phyloP scores from a whole-genome alignment of 92 coral and sea anemone genomes.

The Zoanthus sociatus region DNA sequence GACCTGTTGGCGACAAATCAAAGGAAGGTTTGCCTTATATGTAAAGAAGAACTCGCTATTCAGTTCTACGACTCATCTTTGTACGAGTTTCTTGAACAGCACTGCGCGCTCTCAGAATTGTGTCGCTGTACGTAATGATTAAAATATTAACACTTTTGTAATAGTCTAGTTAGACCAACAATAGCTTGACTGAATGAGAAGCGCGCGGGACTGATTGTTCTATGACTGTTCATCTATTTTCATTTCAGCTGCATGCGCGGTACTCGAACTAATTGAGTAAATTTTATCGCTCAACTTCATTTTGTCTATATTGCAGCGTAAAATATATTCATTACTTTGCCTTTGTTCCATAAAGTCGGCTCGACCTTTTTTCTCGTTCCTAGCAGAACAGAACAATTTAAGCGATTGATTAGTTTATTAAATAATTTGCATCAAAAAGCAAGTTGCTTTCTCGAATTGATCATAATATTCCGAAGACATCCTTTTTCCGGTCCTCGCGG shows the following conservation, averaged over 20 bases:
- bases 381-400: conserved; percentile 86
- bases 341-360: conserved; percentile 87
- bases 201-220: conserved; percentile 83
- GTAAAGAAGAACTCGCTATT: conserved; percentile 47
- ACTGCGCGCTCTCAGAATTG: conserved; percentile 61
- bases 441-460: conserved; percentile 76
- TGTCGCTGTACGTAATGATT: conserved; percentile 68
- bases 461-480: conserved; percentile 79
- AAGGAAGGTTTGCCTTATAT: conserved; percentile 69
- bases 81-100: conserved; percentile 15
- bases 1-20: conserved; percentile 55
- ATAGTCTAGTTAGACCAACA: conserved; percentile 75
- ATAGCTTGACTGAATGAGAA: conserved; percentile 45
- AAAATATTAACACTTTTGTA: conserved; percentile 68
- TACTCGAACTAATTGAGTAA: conserved; percentile 88
- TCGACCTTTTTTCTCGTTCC: conserved; percentile 82
- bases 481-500: conserved; percentile 90
- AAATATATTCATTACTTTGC: conserved; percentile 79
- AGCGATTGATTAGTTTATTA: conserved; percentile 90
- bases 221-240: conserved; percentile 60
- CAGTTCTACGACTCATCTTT: neutral
- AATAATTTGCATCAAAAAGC: conserved; percentile 95
- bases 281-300: conserved; percentile 71
- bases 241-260: conserved; percentile 82
- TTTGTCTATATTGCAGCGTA: conserved; percentile 71